Base-by-base conservation (phyloP, 2,113 vertebrate species). In the Mesitornis unicolor region DNA sequence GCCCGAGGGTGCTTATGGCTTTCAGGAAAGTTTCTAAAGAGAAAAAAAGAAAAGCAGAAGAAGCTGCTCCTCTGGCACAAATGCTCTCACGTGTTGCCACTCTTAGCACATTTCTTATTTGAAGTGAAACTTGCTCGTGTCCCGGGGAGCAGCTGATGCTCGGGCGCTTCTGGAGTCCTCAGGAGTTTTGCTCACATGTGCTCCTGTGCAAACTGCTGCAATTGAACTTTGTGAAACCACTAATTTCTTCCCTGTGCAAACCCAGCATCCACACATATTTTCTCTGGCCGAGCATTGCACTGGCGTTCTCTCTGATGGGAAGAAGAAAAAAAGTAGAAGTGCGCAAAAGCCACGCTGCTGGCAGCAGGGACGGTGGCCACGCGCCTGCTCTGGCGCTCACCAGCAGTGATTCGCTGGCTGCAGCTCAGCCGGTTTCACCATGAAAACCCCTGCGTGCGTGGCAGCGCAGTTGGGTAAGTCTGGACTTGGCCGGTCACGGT, bases 281-380 rank as follows among this genome's bases (percentile, higher is more conserved):
- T 54, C 35, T 40, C 38, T 12, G 28, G 17, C 84, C 28, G 40
- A 22, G 12, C n/a, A 7, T 13, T 9, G 9, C 20, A 7, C 56
- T 0, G 1, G 47, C 24, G 26, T 57, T 71, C n/a, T n/a, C 35
- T 71, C 33, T 0, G 7, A 35, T 25, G 38, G 13, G 14, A 2
- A 12, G 20, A 8, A 16, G 5, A 11, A 16, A 35, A 24, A 31
- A 20, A 17, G 33, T 9, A n/a, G 64, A 26, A 64, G 57, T 24
- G 83, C 51, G 47, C 21, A 24, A 14, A 19, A 1, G 29, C 36
- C 26, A 1, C 1, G 36, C 29, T 1, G 13, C 26, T 33, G 65
- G 51, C 56, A 35, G 65, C 1, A 14, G n/a, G 57, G 53, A 26
- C 2, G 10, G 9, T 57, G 2, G 6, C 67, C 31, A 16, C 0